Base-by-base conservation (phyloP, 2,888 invertebrate species). In the Pecten maximus region DNA sequence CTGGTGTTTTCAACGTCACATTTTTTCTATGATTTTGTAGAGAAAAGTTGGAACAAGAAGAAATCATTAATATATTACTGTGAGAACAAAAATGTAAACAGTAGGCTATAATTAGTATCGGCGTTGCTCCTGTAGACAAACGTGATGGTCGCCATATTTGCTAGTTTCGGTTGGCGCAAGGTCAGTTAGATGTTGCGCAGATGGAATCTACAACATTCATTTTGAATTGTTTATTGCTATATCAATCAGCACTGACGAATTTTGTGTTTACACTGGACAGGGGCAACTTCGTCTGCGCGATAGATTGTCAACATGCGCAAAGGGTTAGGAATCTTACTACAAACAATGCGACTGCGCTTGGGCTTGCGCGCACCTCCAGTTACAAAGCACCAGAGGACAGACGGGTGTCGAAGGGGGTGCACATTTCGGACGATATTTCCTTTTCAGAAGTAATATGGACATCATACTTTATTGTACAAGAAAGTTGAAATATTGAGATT, bases 341-440 rank as follows among this genome's bases (percentile, higher is more conserved):
- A 89, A 90, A 93, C 91, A 92, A 92, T 98, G 98, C 98, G 98
- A 98, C 98, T 98, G 98, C 98, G 98, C 98, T 98, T 98, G 98
- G 98, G 98, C 98, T 98, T 98, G 98, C 98, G 98, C 98, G 94
- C 92, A 93, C 92, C 92, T 90, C 40, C 88, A 74, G 74, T 74
- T 74, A 74, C 74, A 74, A 74, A 74, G 74, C 74, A 74, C 23
- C 74, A 28, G 15, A 74, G 35, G 74, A 74, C 0, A 35, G 12
- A 54, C 4, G 2, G 15, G 8, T 74, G 8, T 28, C 8, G 74
- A 74, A 35, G 28, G 28, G n/a, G 74, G 74, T 74, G 74, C 2
- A 2, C 2, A 35, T 74, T 28, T 74, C 10, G 74, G 74, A 35
- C 74, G 10, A 35, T 28, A 10, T 28, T 74, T 74, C 12, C 28